These are phyloP conservation scores for Drosophila meridiana DNA, from an alignment of 2,888 invertebrate species.

Conservation along the genomic window DNA sequence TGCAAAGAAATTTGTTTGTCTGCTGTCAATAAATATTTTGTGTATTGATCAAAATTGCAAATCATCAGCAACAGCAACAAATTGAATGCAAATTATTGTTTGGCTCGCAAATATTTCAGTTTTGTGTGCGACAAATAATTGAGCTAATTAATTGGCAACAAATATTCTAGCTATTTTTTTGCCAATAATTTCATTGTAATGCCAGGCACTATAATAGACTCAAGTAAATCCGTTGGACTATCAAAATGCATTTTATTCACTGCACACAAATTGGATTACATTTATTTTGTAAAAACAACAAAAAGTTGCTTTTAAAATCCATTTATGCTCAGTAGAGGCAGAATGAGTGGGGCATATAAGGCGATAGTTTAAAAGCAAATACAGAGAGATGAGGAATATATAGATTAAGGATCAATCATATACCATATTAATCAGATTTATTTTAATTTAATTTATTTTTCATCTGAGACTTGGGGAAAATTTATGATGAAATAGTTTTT, in stretches of 20 bases:
- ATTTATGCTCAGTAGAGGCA: background rate
- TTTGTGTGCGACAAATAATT: slow-evolving; percentile 57
- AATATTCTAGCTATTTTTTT: background rate
- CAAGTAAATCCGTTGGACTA: slow-evolving; percentile 3
- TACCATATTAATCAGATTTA: background rate
- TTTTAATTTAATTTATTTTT: background rate
- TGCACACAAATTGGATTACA: slow-evolving; percentile 28
- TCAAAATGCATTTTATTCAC: slow-evolving; percentile 32
- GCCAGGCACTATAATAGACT: slow-evolving; percentile 19
- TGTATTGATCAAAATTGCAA: slow-evolving; percentile 54
- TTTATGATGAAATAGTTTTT: background rate
- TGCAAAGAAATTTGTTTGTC: slow-evolving; percentile 56
- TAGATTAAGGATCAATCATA: background rate
- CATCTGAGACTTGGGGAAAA: background rate
- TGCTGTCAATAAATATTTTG: slow-evolving; percentile 57
- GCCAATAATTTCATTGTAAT: slow-evolving; percentile 1
- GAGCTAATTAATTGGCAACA: slow-evolving; percentile 37
- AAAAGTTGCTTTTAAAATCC: background rate
- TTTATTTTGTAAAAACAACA: background rate
- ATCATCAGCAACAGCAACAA: slow-evolving; percentile 32
- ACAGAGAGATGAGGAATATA: background rate
- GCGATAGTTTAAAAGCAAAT: too few species aligned
- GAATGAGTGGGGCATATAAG: background rate
- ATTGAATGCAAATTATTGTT: slow-evolving; percentile 44
- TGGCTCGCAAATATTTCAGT: slow-evolving; percentile 12